Percentiles rank a stretch among this genome's conserved stretches.
phyloP scores from a whole-genome alignment of 2,888 invertebrate genomes.

The Merodon equestris region DNA sequence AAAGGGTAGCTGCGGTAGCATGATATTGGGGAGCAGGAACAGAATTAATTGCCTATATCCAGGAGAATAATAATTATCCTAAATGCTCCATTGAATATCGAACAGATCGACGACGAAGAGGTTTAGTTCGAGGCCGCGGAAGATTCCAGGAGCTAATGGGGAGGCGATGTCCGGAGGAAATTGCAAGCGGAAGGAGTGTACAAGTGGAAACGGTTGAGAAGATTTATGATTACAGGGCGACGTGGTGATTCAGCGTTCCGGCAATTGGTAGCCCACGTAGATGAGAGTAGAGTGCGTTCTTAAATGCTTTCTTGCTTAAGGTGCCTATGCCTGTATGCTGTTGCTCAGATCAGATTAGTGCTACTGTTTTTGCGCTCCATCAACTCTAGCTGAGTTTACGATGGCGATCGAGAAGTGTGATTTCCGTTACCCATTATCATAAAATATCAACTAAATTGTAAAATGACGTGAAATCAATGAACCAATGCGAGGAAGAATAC shows the following conservation, averaged over 20 bases:
- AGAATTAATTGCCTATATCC: slow-evolving; percentile 67
- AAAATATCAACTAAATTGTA: no score
- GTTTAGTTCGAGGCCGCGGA: slow-evolving; percentile 7
- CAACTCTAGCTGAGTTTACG: not conserved
- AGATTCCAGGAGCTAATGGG: slow-evolving; percentile 60
- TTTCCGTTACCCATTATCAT: no score
- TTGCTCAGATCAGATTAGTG: not conserved
- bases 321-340: not conserved
- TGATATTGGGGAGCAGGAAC: slow-evolving; percentile 28
- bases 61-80: slow-evolving; percentile 68
- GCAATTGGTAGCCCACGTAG: slow-evolving; percentile 45
- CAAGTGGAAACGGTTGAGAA: slow-evolving; percentile 53
- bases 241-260: slow-evolving; percentile 6
- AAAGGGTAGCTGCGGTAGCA: slow-evolving; percentile 28
- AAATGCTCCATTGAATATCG: slow-evolving; percentile 47
- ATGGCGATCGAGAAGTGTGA: no score
- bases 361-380: slow-evolving; percentile 2
- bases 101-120: slow-evolving; percentile 7
- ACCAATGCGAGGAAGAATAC: not conserved
- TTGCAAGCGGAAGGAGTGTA: slow-evolving; percentile 64
- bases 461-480: no score
- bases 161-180: slow-evolving; percentile 57
- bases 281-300: slow-evolving; percentile 8
- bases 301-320: not conserved
- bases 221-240: slow-evolving; percentile 60